These are phyloP conservation scores for Heliconius sara DNA, from an alignment of 2,888 invertebrate species.

Conservation along the genomic window DNA sequence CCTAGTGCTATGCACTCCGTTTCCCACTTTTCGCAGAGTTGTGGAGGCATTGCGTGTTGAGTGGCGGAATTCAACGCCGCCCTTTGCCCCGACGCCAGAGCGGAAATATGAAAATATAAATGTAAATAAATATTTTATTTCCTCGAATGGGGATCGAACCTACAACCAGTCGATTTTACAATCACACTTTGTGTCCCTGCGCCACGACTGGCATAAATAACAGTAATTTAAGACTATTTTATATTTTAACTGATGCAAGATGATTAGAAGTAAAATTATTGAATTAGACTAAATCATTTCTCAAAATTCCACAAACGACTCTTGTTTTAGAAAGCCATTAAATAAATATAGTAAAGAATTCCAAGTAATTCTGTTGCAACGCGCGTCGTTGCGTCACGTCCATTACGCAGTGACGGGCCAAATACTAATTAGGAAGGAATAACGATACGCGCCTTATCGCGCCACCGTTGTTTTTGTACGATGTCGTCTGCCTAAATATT, in stretches of 20 bases:
- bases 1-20: too few relatives aligned
- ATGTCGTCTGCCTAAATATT: not conserved
- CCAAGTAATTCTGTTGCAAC: conserved; percentile 2
- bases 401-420: conserved; percentile 8
- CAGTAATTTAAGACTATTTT: not conserved
- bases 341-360: not conserved
- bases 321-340: not conserved
- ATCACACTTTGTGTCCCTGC: too few relatives aligned
- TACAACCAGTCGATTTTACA: too few relatives aligned
- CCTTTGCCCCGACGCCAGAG: too few relatives aligned
- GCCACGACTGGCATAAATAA: too few relatives aligned
- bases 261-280: not conserved
- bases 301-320: not conserved
- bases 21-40: too few relatives aligned
- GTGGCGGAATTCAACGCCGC: too few relatives aligned
- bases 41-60: too few relatives aligned
- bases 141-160: too few relatives aligned
- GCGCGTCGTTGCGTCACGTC: conserved; percentile 18
- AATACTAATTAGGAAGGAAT: conserved; percentile 23
- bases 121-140: too few relatives aligned
- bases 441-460: conserved; percentile 11
- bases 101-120: too few relatives aligned
- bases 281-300: not conserved
- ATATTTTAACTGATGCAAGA: not conserved
- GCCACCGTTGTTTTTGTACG: not conserved